Evolutionary conservation across 2,113 vertebrate species (phyloP), one percentile per base, ranked within the genome.

Genomic region (Sinocyclocheilus anophthalmus): DNA sequence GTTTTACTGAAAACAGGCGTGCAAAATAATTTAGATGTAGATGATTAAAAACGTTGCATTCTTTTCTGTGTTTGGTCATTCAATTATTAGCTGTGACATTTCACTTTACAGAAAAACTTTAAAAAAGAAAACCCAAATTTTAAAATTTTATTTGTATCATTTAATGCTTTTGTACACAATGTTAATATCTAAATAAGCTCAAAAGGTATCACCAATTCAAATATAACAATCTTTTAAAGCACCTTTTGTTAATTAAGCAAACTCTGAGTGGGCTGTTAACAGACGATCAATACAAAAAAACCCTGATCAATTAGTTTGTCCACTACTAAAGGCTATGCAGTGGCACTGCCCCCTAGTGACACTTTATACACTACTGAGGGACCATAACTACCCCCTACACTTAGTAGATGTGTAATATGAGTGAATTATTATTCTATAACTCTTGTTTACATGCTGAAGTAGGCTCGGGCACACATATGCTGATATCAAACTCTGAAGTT

Each of bases 301-400:
- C 37, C 13, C 0, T 30, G 37, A 65, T 24, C 53, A 75, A 30
- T 67, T 6, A 22, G 50, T 76, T 79, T 22, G 53, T n/a, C 80
- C 8, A 13, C 57, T 63, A n/a, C 69, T 90, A 59, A 89, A 87
- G 95, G 95, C 81, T 91, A 92, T 95, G 97, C 95, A 96, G 96
- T 97, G 97, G 95, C 91, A 98, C 95, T 97, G 97, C 97, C 97
- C 97, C 96, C 98, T 98, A 95, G 97, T 97, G 98, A 93, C 53
- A 22, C 45, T 83, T 45, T 70, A 2, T 16, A 8, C 76, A 61
- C 75, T 65, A 33, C 50, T 55, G 81, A 67, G 81, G 83, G 69
- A 84, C 67, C 45, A 30, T 84, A 13, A 8, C 80, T 69, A 24
- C 39, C 53, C 42, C 75, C 76, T 75, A 42, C 20, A 45, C 69